A percentile compares a stretch with the other conserved stretches of the same genome.
phyloP scores from a whole-genome alignment of 2,113 vertebrate species.

The Aptenodytes patagonicus region DNA sequence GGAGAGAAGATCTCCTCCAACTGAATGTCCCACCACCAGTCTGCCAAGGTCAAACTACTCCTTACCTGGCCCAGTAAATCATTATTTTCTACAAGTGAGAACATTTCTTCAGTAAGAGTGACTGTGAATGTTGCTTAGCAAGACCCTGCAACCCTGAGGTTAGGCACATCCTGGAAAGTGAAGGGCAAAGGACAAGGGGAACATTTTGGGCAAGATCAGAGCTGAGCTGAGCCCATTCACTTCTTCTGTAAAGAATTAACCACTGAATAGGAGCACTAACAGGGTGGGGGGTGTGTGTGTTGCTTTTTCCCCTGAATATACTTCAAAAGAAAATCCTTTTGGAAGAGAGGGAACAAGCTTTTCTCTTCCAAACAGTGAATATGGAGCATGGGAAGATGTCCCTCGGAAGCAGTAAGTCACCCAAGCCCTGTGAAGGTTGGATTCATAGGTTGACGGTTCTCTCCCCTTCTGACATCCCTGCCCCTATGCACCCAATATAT shows the following conservation, averaged over 20 bases:
- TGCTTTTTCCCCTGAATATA: neutral
- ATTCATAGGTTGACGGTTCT: neutral
- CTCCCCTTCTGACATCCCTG: neutral
- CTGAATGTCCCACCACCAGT: neutral
- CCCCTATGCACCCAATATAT: neutral
- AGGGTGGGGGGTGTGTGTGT: rapidly evolving
- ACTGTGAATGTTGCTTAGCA: neutral
- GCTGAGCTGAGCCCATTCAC: neutral
- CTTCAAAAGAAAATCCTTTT: neutral
- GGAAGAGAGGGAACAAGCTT: neutral
- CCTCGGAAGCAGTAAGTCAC: neutral
- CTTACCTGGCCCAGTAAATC: neutral
- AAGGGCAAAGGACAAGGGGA: neutral
- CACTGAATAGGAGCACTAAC: neutral
- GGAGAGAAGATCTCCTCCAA: neutral
- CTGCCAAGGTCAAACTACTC: neutral
- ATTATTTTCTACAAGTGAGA: neutral
- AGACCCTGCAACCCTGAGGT: neutral
- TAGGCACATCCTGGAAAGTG: neutral
- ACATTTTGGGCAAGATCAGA: neutral
- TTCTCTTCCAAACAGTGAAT: neutral
- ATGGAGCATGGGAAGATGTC: neutral
- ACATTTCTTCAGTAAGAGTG: neutral
- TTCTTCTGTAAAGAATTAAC: neutral
- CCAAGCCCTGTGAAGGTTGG: neutral